A percentile compares a stretch with the other conserved stretches of the same genome.
These are phyloP conservation scores for Esox masquinongy DNA, from an alignment of 2,797 vertebrate species.

Conservation along the genomic window DNA sequence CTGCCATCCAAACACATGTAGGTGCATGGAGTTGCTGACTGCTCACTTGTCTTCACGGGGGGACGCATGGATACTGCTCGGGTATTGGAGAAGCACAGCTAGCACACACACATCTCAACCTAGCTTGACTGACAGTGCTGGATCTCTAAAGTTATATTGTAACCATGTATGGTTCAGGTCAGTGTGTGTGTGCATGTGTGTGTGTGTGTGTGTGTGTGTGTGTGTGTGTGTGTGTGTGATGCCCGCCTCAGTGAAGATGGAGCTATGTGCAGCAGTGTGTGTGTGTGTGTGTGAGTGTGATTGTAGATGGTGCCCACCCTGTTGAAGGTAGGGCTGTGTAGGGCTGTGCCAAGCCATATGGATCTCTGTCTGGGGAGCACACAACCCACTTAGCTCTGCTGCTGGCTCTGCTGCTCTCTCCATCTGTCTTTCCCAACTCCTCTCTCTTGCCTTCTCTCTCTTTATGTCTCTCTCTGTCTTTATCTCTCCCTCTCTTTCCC, in stretches of 20 bases:
- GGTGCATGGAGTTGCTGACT: neutral
- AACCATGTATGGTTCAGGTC: neutral
- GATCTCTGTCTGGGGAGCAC: slow-evolving; percentile 76
- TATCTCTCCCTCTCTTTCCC: slow-evolving; percentile 15
- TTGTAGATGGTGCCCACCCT: slow-evolving; percentile 14
- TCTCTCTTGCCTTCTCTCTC: slow-evolving; percentile 9
- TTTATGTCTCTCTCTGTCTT: slow-evolving; percentile 5
- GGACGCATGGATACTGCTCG: neutral
- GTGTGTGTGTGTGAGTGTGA: slow-evolving; percentile 48
- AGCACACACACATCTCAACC: neutral
- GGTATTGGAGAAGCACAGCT: neutral
- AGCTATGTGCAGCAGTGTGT: slow-evolving; percentile 38
- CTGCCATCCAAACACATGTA: neutral
- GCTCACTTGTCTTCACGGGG: neutral
- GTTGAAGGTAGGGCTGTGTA: slow-evolving; percentile 37
- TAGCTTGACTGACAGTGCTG: neutral
- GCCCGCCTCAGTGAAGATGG: neutral
- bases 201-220: slow-evolving; percentile 15
- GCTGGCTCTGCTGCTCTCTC: slow-evolving; percentile 72
- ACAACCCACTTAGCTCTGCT: slow-evolving; percentile 77
- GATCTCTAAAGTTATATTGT: neutral
- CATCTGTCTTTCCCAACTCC: slow-evolving; percentile 65
- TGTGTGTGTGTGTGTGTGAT: slow-evolving; percentile 8
- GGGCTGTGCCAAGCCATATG: slow-evolving; percentile 77
- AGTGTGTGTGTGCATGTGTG: neutral